Percentiles rank a stretch among this genome's conserved stretches.
These are phyloP conservation scores for Chloroceryle aenea DNA, from an alignment of 2,113 vertebrate genomes.

Conservation along the genomic window DNA sequence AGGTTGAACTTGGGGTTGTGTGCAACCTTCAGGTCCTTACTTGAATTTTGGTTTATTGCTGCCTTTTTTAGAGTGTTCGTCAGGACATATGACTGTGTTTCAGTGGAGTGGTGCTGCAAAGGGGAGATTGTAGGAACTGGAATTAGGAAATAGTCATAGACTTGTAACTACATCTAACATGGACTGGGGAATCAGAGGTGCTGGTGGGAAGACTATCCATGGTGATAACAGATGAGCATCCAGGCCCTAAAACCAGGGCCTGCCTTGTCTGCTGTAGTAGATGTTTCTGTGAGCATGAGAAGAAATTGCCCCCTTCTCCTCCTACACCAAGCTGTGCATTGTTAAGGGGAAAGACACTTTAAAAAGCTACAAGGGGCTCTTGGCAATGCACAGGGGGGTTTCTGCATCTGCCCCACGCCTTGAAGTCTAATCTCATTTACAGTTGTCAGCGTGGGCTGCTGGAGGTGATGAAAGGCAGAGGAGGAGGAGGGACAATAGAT, in stretches of 20 bases:
- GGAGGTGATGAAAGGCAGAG: constrained; percentile 68
- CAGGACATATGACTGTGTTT: neutral
- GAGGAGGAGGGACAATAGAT: constrained; percentile 59
- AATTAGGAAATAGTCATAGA: neutral
- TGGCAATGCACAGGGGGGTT: neutral
- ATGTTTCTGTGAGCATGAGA: neutral
- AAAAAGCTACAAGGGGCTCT: constrained; percentile 30
- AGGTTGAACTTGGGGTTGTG: neutral
- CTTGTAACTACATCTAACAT: neutral
- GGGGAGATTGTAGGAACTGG: neutral
- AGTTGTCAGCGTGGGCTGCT: constrained; percentile 60
- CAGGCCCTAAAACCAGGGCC: neutral
- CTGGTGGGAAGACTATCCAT: neutral
- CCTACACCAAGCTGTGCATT: neutral
- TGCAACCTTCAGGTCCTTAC: neutral
- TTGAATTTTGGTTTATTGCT: neutral
- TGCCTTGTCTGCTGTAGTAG: neutral
- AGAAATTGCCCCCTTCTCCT: neutral
- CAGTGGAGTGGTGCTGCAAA: neutral
- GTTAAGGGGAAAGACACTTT: neutral
- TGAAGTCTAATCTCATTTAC: constrained; percentile 74
- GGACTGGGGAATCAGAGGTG: neutral
- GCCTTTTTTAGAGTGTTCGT: neutral
- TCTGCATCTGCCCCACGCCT: constrained; percentile 43
- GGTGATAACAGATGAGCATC: neutral